Base-by-base conservation (phyloP, 2,113 vertebrate genomes). In the Oostethus manadensis region DNA sequence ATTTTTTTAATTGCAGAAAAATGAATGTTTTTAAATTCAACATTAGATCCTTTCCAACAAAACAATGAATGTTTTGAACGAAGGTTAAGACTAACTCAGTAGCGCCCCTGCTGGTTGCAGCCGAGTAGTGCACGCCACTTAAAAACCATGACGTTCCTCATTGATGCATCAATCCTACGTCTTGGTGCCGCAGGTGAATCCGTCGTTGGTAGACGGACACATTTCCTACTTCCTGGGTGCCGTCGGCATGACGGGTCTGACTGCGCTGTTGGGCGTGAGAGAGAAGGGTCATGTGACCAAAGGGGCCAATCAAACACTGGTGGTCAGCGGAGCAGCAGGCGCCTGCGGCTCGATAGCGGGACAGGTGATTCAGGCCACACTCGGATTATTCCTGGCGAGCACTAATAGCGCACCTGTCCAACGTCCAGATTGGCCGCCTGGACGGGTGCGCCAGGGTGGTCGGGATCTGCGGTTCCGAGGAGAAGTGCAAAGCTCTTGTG, bases 341-440 rank as follows among this genome's bases (percentile, higher is more conserved):
- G 93, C 94, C 44, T 99, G 97, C 21, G 97, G 96, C 49, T 96
- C 94, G 42, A 64, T 97, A 64, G 94, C 95, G 0, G 97, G 97
- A 35, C 96, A 98, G 94, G 95, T 98, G 73, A 78, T 65, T 35
- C 15, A 23, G 55, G 16, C 18, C 38, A 21, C 38, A 3, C 11
- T 14, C 1, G 7, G 38, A 42, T 42, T 42, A 42, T 11, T 42
- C 38, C 2, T 42, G 3, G 38, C 3, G 38, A 42, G 38, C 11
- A 14, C 13, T 42, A 42, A 42, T 4, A 42, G 38, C 38, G 3
- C 6, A 14, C 11, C 11, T 14, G 38, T 42, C 38, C 38, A 14
- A 14, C 38, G 13, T 49, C 18, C 62, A 97, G 95, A 94, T 98
- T 35, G 94, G 91, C 60, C 84, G 66, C 13, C 80, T 98, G 74